Base-by-base conservation (phyloP, 2,797 vertebrate species). In the Crocodylus rhombifer region DNA sequence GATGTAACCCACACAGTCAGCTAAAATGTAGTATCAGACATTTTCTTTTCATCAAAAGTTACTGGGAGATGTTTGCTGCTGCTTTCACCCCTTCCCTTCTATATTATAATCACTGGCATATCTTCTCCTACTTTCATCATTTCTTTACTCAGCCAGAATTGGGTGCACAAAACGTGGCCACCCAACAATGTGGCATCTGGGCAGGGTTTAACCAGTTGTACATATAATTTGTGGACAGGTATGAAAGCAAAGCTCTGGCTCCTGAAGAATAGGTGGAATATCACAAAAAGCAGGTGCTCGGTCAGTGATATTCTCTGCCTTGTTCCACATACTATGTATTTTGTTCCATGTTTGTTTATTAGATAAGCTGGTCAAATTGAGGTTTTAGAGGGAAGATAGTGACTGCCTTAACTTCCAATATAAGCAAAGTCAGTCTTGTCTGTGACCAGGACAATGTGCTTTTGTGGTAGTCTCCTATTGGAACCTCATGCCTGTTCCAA, bases 71-170 rank as follows among this genome's bases (percentile, higher is more conserved):
- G 42, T 23, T 71, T 71, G 33, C 14, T 17, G 12, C 62, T 26
- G 3, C 36, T 73, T 89, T 80, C 51, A 83, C 57, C 26, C 75
- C 26, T 90, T 80, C 60, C 5, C 64, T n/a, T 25, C 28, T 42
- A 11, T 64, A 4, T 84, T 92, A 83, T 61, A 86, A 25, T 21
- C 30, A 36, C 21, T 75, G n/a, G 30, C 30, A 28, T 42, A 13
- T 74, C 69, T 84, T 93, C 85, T 77, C 75, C 21, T 87, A n/a
- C 25, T 23, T 42, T 84, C 82, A n/a, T 28, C 17, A 94, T 84
- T 91, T 92, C 56, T 84, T 88, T 86, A 82, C 88, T 92, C 61
- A 82, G 25, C 42, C 78, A 7, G 15, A 51, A 51, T 3, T 61
- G 57, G 82, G 25, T 7, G 33, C 21, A n/a, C n/a, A 16, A 60